These are phyloP conservation scores for Bergia puertoricense DNA, from an alignment of 92 coral and sea anemone genomes.

Conservation along the genomic window DNA sequence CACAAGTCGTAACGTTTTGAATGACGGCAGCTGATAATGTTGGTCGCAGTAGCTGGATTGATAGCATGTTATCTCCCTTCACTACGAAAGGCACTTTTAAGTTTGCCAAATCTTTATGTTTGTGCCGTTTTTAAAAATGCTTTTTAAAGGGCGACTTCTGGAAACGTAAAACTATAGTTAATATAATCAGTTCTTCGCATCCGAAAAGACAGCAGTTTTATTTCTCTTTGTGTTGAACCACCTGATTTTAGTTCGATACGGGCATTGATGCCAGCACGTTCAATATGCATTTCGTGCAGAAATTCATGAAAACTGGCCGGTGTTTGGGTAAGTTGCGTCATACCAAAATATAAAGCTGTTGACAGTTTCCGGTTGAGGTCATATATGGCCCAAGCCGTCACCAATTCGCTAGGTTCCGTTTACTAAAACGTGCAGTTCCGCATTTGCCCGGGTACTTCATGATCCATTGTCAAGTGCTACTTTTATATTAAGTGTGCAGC, in stretches of 20 bases:
- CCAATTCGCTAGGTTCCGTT: not conserved
- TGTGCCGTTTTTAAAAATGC: not conserved
- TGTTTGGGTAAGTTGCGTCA: not conserved
- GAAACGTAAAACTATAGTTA: not conserved
- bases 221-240: not conserved
- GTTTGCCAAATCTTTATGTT: not conserved
- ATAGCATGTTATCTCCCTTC: not conserved
- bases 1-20: not conserved
- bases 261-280: not conserved
- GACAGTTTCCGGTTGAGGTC: not conserved
- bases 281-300: constrained; percentile 6
- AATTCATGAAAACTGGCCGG: not conserved
- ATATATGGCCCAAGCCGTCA: not conserved
- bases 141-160: not conserved
- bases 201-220: not conserved
- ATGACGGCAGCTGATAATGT: not conserved
- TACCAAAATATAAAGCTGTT: not conserved
- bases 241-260: not conserved
- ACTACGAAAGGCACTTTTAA: not conserved
- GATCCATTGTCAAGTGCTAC: too few relatives aligned
- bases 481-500: too few relatives aligned
- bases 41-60: not conserved
- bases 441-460: not conserved
- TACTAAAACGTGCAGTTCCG: constrained; percentile 4
- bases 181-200: not conserved